Conservation (phyloP, 1,140 invertebrate genomes). For the Melipona quadrifasciata region DNA sequence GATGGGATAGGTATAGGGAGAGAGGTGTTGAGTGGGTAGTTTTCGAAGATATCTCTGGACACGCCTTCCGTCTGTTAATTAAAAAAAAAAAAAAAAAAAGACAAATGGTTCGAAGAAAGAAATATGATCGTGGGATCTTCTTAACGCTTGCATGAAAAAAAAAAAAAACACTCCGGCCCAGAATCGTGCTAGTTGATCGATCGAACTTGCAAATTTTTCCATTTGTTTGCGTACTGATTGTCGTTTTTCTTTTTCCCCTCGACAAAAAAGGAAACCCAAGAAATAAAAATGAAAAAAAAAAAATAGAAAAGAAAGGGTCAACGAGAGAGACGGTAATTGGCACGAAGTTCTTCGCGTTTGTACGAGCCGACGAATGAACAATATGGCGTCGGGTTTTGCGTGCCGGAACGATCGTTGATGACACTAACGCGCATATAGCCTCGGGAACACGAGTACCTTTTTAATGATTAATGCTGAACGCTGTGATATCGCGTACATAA, state of each 20-base stretch:
- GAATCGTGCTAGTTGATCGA: background rate
- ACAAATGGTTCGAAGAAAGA: background rate
- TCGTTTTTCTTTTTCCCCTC: background rate
- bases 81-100: background rate
- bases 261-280: background rate
- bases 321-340: slow-evolving; percentile 14
- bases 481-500: slow-evolving; percentile 82
- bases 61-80: slow-evolving; percentile 12
- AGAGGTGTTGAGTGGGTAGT: background rate
- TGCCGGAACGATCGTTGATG: slow-evolving; percentile 13
- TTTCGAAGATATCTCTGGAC: slow-evolving; percentile 12
- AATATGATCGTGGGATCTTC: slow-evolving; percentile 15
- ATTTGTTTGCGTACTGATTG: slow-evolving; percentile 22
- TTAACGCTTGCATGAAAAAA: slow-evolving; percentile 20
- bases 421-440: slow-evolving; percentile 41
- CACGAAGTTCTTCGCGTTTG: slow-evolving; percentile 6
- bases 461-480: slow-evolving; percentile 75
- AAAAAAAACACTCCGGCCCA: slow-evolving; percentile 22
- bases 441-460: slow-evolving; percentile 74
- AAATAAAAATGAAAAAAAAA: background rate
- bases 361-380: background rate
- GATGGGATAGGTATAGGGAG: background rate
- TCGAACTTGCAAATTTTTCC: slow-evolving; percentile 16
- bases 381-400: background rate
- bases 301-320: background rate